Evolutionary conservation across 23 tunicate species (phyloP), one percentile per base, ranked within the genome.

Genomic region (Diplosoma virens): DNA sequence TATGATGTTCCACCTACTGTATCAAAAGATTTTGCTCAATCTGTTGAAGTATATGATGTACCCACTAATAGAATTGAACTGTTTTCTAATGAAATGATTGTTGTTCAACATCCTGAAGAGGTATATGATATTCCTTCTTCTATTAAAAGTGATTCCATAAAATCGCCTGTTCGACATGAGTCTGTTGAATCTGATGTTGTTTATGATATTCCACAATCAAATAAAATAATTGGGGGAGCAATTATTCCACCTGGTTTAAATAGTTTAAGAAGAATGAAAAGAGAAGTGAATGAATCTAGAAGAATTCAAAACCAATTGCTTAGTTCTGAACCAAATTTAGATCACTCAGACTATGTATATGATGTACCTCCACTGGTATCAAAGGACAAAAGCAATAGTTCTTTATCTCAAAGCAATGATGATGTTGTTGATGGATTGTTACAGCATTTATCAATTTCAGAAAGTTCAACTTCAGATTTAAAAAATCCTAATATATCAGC

Each of bases 351-450:
- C 22, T 84, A 82, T 73, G 81, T 92, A 21, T 92, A 92, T 77
- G 97, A 92, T 77, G 97, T 92, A 24, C 97, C 97, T 46, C 93
- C 97, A 1, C 87, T 69, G 48, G 87, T 85, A 0, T 58, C 77
- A 0, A 55, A 84, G 50, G 88, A 92, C 25, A 35, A 21, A 5
- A 30, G 23, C 9, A 17, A 66, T 24, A 14, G 30, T 17, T 41
- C 87, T 7, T 1, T 27, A 71, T 14, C 34, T 5, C 35, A 67
- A 29, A 24, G 47, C 5, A 55, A 52, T 41, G 84, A 86, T 67
- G 92, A 86, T 27, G 92, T 79, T 16, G 92, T 86, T 2, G 79
- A 86, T 63, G 80, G 84, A 6, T 59, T 86, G 26, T 23, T 86
- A 16, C 46, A 70, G 31, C 30, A 77, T 1, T 66, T 86, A 27